Evolutionary conservation across 2,113 vertebrate genomes (phyloP), one percentile per base, ranked within the genome.

Genomic region (Tachysurus vachellii): DNA sequence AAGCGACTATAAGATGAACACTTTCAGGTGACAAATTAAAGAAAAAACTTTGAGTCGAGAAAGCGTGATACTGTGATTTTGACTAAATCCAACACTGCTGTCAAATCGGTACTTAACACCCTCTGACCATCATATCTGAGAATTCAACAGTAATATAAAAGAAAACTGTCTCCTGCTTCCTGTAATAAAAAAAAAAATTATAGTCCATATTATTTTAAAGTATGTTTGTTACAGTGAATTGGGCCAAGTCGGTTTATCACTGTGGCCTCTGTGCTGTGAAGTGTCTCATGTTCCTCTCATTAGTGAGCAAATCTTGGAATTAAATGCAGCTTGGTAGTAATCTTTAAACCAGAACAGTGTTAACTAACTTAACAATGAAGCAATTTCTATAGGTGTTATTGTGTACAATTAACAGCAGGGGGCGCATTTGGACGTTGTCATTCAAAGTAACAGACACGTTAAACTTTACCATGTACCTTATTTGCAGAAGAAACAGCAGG

Each of bases 341-440:
- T 19, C 2, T 0, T 16, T 4, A 28, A 1, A 13, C 17, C 9
- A 13, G 26, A 26, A 28, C 8, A 62, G 61, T 26, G 23, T 66
- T 66, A 28, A n/a, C n/a, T 73, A 42, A 4, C 54, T 53, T n/a
- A 47, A 12, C 71, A 26, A 13, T 17, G 47, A 50, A 50, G 17
- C 21, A 2, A 50, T 26, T 50, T 76, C 42, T n/a, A 12, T 50
- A 57, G 0, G 8, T 87, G 82, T 89, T 82, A 73, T 89, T 54
- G 71, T 68, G 8, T 50, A 70, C 53, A 61, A 80, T 31, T n/a
- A 44, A 28, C 88, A 85, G 57, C 61, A 87, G 88, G 53, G 88
- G 88, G 88, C 76, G 86, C 31, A 7, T 82, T 62, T 26, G 76
- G 17, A 23, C 59, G 5, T 82, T 42, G 42, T 23, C 23, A 42